These are phyloP conservation scores for Belonocnema kinseyi DNA, from an alignment of 1,140 invertebrate genomes.

Conservation along the genomic window DNA sequence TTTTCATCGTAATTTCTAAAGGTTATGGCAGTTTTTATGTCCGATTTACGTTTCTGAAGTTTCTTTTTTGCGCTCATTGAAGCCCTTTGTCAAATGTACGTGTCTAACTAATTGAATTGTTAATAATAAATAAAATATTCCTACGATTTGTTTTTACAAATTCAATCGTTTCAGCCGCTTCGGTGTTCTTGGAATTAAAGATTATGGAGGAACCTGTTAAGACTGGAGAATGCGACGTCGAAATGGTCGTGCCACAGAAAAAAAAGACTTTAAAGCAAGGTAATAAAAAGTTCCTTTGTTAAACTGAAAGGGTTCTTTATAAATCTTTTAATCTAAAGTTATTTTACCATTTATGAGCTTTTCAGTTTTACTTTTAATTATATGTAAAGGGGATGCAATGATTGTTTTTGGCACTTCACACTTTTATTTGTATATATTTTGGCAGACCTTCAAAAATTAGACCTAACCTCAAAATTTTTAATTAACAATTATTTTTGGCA, in stretches of 20 bases:
- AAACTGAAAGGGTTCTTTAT: too few relatives aligned
- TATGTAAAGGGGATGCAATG: not conserved
- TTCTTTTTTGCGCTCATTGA: not conserved
- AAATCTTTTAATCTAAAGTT: too few relatives aligned
- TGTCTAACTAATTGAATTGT: not conserved
- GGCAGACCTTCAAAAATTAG: too few relatives aligned
- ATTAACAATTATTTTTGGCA: too few relatives aligned
- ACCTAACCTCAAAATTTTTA: too few relatives aligned
- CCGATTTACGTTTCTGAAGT: not conserved
- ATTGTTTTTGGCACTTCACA: too few relatives aligned
- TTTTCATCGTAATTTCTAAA: not conserved
- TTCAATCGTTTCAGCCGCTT: not conserved
- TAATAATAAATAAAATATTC: not conserved
- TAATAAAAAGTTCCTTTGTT: slow-evolving; percentile 38
- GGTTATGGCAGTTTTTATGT: slow-evolving; percentile 5
- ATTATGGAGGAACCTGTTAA: slow-evolving; percentile 47
- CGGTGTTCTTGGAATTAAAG: not conserved
- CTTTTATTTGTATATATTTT: too few relatives aligned
- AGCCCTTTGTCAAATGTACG: slow-evolving; percentile 39
- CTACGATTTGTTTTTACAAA: not conserved
- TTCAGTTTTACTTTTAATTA: slow-evolving; percentile 37
- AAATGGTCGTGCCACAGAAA: slow-evolving; percentile 45
- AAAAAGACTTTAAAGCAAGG: slow-evolving; percentile 68
- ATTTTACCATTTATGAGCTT: slow-evolving; percentile 7
- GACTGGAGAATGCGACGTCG: slow-evolving; percentile 51